Base-by-base conservation (phyloP, 2,113 vertebrate species). In the Notiomystis cincta region DNA sequence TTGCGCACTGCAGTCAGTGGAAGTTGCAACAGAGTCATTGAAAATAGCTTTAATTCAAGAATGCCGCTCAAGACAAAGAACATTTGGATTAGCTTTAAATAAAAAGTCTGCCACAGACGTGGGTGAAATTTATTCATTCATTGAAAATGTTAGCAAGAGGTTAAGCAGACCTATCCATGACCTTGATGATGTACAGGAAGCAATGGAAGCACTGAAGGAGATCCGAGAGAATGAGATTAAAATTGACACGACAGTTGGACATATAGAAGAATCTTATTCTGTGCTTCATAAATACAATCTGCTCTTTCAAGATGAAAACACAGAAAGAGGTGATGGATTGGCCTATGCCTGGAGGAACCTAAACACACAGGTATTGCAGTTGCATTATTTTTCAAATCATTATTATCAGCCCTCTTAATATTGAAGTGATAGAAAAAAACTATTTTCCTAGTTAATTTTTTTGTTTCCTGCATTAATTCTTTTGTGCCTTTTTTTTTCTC, bases 291-390 rank as follows among this genome's bases (percentile, higher is more conserved):
- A 98, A 72, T 97, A 98, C 62, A 97, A 98, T 48, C 96, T 99
- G 19, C 78, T 96, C 40, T 98, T 98, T 88, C 97, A 82, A 51
- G 98, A 98, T 62, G 97, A 98, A 54, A 98, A 98, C 53, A 93
- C 98, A 6, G 98, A 99, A 89, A 98, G 95, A 33, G 97, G 98
- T 48, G 98, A 99, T 82, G 97, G 98, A 10, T 97, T 99, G 82
- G 96, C 96, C 35, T 99, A 99, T 90, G 97, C 96, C 76, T 99
- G 98, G 98, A 98, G 97, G 28, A 98, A 95, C 90, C 97, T 99
- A 75, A 97, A 93, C 23, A 67, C 88, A 27, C 98, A 98, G 98
- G 98, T 99, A 95, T 40, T 11, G 4, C 28, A 76, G 28, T 42
- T 54, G 3, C 78, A 28, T 44, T 80, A 31, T 86, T 86, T 79